Percentiles rank a stretch among this genome's conserved stretches.
These are phyloP conservation scores for Gorsachius magnificus DNA, from an alignment of 2,797 vertebrate species.

Conservation along the genomic window DNA sequence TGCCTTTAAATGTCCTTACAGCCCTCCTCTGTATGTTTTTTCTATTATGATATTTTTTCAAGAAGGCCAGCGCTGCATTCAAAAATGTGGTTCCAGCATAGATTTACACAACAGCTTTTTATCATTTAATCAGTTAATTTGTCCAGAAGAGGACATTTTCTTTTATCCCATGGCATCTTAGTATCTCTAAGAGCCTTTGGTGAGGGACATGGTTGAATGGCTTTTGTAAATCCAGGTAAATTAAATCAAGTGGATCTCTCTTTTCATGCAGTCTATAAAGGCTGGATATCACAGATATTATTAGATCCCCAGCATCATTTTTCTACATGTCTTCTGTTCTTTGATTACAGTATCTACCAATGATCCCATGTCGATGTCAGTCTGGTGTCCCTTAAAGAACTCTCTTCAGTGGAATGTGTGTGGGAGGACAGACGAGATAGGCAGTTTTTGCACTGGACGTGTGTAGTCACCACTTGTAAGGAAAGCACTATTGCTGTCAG, in stretches of 20 bases:
- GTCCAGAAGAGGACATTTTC: background rate
- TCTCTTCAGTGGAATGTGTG: background rate
- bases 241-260: background rate
- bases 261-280: background rate
- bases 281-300: background rate
- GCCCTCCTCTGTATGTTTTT: background rate
- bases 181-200: background rate
- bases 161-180: background rate
- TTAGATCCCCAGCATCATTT: background rate
- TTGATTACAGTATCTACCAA: background rate
- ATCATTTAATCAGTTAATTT: background rate
- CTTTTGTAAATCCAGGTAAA: background rate
- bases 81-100: background rate
- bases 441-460: background rate
- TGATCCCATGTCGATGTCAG: accelerated
- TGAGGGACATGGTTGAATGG: background rate
- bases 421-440: background rate
- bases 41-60: background rate
- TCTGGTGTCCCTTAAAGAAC: background rate
- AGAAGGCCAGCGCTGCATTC: background rate
- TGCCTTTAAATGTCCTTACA: background rate
- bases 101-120: background rate
- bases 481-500: background rate
- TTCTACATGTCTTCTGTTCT: background rate
- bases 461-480: background rate